These are phyloP conservation scores for Castor canadensis DNA, from an alignment of 2,113 vertebrate species.

Conservation along the genomic window DNA sequence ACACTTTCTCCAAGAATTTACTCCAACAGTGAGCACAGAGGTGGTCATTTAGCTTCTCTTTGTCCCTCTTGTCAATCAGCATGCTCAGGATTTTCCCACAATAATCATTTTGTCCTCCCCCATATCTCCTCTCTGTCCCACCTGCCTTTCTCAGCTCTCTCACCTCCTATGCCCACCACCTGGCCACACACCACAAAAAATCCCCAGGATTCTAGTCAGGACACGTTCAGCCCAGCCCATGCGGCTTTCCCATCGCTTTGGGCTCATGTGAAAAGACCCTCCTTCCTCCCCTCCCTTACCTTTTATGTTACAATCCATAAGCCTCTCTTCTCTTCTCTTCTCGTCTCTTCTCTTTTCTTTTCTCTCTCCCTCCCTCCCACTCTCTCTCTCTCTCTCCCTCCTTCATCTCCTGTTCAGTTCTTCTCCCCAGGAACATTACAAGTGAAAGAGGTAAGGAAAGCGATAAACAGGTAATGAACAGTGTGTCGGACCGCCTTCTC, in stretches of 20 bases:
- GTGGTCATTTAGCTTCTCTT: background rate
- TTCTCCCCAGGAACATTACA: background rate
- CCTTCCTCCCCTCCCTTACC: background rate
- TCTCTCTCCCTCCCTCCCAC: background rate
- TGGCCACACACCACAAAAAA: background rate
- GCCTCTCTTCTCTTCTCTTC: too few species aligned
- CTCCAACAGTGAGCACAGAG: background rate
- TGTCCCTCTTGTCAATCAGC: background rate
- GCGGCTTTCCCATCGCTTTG: background rate
- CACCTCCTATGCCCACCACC: background rate
- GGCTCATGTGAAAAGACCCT: background rate
- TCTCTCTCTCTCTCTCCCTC: background rate
- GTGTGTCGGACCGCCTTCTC: background rate
- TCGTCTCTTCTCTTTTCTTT: too few species aligned
- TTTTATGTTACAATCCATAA: background rate
- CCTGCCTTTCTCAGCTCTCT: background rate
- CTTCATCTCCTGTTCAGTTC: background rate
- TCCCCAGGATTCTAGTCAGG: too few species aligned
- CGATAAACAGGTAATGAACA: background rate
- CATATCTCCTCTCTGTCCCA: background rate
- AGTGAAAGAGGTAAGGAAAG: background rate
- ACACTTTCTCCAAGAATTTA: background rate
- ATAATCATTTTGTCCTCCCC: background rate
- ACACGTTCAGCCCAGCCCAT: too few species aligned
- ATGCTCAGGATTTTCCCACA: background rate